A percentile compares a stretch with the other conserved stretches of the same genome.
Evolutionary conservation across 1,140 invertebrate species (phyloP).

Genomic region (Halesus radiatus): DNA sequence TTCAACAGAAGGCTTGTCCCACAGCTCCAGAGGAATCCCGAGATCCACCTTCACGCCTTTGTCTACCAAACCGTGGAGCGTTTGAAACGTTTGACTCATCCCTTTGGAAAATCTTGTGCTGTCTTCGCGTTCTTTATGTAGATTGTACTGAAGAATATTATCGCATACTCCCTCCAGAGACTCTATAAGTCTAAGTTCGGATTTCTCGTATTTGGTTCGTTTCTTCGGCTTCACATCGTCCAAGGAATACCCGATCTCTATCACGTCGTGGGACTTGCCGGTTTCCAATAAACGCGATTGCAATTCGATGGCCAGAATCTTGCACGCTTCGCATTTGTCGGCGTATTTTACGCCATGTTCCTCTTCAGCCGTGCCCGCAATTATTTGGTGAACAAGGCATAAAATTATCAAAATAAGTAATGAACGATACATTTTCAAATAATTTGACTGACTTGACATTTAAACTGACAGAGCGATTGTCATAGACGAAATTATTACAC

Average conservation of each 20-base stretch:
- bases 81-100: conserved; percentile 96
- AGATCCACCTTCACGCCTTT: conserved; percentile 98
- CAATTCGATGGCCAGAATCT: conserved; percentile 88
- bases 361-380: conserved; percentile 61
- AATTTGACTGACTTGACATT: no score
- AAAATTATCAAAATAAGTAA: not conserved
- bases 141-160: conserved; percentile 91
- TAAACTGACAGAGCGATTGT: no score
- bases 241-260: conserved; percentile 93
- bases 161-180: conserved; percentile 92
- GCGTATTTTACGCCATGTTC: conserved; percentile 86
- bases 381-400: not conserved
- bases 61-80: conserved; percentile 93
- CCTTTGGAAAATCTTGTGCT: conserved; percentile 95
- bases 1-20: conserved; percentile 97
- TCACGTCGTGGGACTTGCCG: conserved; percentile 88
- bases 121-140: conserved; percentile 94
- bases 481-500: no score
- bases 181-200: conserved; percentile 91
- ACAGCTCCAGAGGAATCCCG: conserved; percentile 95
- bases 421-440: not conserved
- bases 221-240: conserved; percentile 88
- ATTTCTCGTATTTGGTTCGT: conserved; percentile 88
- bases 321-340: conserved; percentile 89
- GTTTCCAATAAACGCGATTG: conserved; percentile 88